Base-by-base conservation (phyloP, 2,888 invertebrate genomes). In the Coelopa pilipes region DNA sequence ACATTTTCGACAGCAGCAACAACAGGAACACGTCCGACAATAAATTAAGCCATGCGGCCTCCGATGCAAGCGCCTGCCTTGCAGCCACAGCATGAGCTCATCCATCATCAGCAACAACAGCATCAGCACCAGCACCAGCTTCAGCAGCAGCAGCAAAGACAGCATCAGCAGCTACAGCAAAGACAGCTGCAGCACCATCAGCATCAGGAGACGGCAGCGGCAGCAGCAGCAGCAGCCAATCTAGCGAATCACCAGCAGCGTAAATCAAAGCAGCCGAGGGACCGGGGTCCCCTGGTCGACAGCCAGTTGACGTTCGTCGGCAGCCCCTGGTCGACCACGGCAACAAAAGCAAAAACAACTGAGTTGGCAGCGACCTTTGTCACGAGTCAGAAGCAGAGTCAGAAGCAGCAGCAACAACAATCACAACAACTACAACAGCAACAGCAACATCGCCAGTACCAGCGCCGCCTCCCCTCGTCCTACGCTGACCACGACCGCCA, bases 61-160 rank as follows among this genome's bases (percentile, higher is more conserved):
- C 84, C 84, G 71, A 80, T 82, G 81, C 86, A 83, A 75, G 78
- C 84, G 75, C 78, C 80, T 73, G 79, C 83, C 76, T 77, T 85
- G 80, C 85, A 85, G 81, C 84, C 83, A 79, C 80, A 83, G 81
- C 85, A 82, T 81, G 82, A 83, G 70, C 76, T 75, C 68, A 76
- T 71, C 19, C 76, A 77, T 73, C 79, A 77, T 45, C 79, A 78
- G 12, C 76, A 78, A 53, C 76, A 79, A 11, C 77, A 76, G 19
- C 75, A 74, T n/a, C 76, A 73, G 10, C 59, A 74, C 3, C 75
- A 75, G 46, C 75, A 79, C 19, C 69, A 73, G 17, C 73, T 74
- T 70, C 76, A 78, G 10, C 75, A 76, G 55, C 77, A 78, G 73
- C 75, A 75, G 70, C 78, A 76, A 49, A 75, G 73, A 55, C 75